Percentiles rank a stretch among this genome's conserved stretches.
Conservation (phyloP, 2,113 vertebrate genomes). For the Garra rufa region DNA sequence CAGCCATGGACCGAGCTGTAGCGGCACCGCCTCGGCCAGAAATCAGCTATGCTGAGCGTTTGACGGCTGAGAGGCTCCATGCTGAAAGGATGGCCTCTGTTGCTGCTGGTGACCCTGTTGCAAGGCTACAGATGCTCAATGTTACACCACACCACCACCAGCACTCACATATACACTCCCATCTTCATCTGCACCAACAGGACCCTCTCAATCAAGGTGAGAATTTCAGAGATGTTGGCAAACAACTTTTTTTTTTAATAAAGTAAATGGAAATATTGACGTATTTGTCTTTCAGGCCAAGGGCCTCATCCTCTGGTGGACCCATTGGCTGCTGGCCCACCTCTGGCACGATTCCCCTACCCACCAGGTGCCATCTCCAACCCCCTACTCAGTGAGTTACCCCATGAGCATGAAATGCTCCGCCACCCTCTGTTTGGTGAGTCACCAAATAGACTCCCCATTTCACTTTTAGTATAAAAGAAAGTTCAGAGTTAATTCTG, state of each 20-base stretch:
- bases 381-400: constrained; percentile 89
- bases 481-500: not conserved
- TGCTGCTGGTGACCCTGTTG: constrained; percentile 88
- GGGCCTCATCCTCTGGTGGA: constrained; percentile 91
- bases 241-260: not conserved
- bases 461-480: not conserved
- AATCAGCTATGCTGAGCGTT: constrained; percentile 93
- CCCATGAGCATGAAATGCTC: constrained; percentile 97
- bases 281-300: constrained; percentile 77
- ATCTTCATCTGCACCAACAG: constrained; percentile 98
- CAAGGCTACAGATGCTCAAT: constrained; percentile 97
- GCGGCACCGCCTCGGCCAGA: constrained; percentile 89
- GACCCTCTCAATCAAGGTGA: constrained; percentile 96
- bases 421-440: constrained; percentile 96
- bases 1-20: constrained; percentile 91
- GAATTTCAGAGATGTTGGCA: not conserved
- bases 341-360: constrained; percentile 93
- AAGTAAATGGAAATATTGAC: not conserved
- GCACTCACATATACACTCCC: constrained; percentile 98
- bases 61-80: constrained; percentile 94
- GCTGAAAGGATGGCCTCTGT: constrained; percentile 96
- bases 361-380: constrained; percentile 92
- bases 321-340: constrained; percentile 88
- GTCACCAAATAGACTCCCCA: constrained; percentile 51
- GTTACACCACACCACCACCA: constrained; percentile 98